Conservation (phyloP, 2,797 vertebrate genomes). For the Bovichtus variegatus region DNA sequence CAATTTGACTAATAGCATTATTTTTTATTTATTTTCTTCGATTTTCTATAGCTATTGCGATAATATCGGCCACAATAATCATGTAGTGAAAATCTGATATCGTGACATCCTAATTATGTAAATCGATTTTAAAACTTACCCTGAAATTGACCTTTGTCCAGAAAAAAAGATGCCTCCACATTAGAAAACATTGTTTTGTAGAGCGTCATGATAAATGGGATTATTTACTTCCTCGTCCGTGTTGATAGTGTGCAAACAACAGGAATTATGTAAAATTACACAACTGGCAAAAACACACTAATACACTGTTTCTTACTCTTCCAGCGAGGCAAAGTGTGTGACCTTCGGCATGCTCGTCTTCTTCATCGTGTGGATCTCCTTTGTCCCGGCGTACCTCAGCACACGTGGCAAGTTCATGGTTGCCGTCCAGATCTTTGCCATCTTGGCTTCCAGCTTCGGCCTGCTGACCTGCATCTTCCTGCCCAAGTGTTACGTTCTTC, state of each 20-base stretch:
- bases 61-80: no score
- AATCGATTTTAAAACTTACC: not conserved
- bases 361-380: constrained; percentile 93
- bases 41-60: no score
- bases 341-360: constrained; percentile 92
- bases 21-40: no score
- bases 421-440: constrained; percentile 92
- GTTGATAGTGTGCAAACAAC: not conserved
- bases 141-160: not conserved
- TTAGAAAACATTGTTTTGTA: not conserved
- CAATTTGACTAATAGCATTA: no score
- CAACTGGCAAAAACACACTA: no score
- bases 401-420: constrained; percentile 93
- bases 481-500: constrained; percentile 90
- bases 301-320: constrained; percentile 8
- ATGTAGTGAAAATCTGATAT: no score
- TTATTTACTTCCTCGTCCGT: not conserved
- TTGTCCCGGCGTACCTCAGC: constrained; percentile 91
- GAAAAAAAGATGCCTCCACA: not conserved
- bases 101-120: no score
- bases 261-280: not conserved
- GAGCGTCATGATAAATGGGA: not conserved
- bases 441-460: constrained; percentile 91
- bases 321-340: constrained; percentile 88
- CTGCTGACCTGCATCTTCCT: constrained; percentile 89